These are phyloP conservation scores for Passer domesticus DNA, from an alignment of 2,113 vertebrate species.

Conservation along the genomic window DNA sequence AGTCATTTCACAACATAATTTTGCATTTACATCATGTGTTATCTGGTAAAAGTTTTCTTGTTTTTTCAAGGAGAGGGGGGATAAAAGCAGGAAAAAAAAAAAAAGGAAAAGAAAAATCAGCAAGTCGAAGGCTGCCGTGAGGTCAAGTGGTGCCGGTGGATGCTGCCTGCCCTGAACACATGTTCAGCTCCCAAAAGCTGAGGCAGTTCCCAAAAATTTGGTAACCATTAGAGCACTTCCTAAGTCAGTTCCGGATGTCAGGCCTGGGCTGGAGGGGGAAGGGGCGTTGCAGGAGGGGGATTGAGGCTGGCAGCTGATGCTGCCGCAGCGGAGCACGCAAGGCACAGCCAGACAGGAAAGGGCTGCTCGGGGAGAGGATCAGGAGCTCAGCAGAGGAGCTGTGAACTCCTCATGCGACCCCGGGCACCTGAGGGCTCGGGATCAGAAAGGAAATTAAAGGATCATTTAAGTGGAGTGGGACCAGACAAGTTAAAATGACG, in stretches of 20 bases:
- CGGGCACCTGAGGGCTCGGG: constrained; percentile 80
- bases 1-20: constrained; percentile 84
- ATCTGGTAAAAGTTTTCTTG: constrained; percentile 80
- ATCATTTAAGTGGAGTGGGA: constrained; percentile 86
- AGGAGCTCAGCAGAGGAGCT: constrained; percentile 80
- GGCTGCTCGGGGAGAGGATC: constrained; percentile 87
- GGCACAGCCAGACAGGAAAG: constrained; percentile 84
- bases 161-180: constrained; percentile 89
- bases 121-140: constrained; percentile 79
- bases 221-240: constrained; percentile 98
- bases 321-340: constrained; percentile 76
- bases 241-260: constrained; percentile 93
- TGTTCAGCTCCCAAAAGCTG: constrained; percentile 83
- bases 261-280: constrained; percentile 76
- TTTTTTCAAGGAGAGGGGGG: not conserved
- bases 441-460: constrained; percentile 93
- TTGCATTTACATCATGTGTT: constrained; percentile 91
- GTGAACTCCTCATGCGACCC: constrained; percentile 83
- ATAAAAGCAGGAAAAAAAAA: not conserved
- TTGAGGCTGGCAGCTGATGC: constrained; percentile 77
- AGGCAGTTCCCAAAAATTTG: constrained; percentile 92
- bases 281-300: constrained; percentile 71
- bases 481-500: constrained; percentile 46
- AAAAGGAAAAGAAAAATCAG: constrained; percentile 43
- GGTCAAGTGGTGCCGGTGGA: constrained; percentile 95